Conservation (phyloP, 2,888 invertebrate species). For the Acanthococcus lagerstroemiae region DNA sequence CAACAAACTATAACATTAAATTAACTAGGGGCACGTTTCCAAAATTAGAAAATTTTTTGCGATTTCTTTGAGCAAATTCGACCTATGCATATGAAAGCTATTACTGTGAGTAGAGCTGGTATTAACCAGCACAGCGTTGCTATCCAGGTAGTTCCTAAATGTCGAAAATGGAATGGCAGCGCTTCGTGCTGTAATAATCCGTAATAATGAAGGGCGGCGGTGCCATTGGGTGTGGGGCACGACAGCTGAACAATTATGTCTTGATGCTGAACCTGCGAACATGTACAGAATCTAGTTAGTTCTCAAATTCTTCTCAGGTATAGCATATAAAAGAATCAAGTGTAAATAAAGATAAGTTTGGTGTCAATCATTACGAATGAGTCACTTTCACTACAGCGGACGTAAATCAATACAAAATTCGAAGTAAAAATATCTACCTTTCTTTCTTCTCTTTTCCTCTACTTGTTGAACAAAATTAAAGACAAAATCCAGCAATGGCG, state of each 20-base stretch:
- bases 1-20: too few relatives aligned
- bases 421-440: too few relatives aligned
- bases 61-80: constrained; percentile 29
- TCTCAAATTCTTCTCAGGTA: too few relatives aligned
- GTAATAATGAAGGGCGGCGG: constrained; percentile 40
- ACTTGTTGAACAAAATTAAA: too few relatives aligned
- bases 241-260: constrained; percentile 77
- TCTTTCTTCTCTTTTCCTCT: too few relatives aligned
- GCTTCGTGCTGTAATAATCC: constrained; percentile 33
- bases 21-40: too few relatives aligned
- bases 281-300: constrained; percentile 31
- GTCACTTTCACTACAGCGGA: too few relatives aligned
- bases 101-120: constrained; percentile 24
- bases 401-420: too few relatives aligned
- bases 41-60: constrained; percentile 1
- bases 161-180: constrained; percentile 27
- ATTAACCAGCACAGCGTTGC: constrained; percentile 28
- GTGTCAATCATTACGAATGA: too few relatives aligned
- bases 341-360: too few relatives aligned
- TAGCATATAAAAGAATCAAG: too few relatives aligned
- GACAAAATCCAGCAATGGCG: too few relatives aligned
- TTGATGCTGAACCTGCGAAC: constrained; percentile 66
- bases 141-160: constrained; percentile 25
- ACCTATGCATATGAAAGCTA: constrained; percentile 30
- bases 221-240: constrained; percentile 70